A percentile compares a stretch with the other conserved stretches of the same genome.
Evolutionary conservation across 2,797 vertebrate species (phyloP).

Genomic region (Champsocephalus gunnari): DNA sequence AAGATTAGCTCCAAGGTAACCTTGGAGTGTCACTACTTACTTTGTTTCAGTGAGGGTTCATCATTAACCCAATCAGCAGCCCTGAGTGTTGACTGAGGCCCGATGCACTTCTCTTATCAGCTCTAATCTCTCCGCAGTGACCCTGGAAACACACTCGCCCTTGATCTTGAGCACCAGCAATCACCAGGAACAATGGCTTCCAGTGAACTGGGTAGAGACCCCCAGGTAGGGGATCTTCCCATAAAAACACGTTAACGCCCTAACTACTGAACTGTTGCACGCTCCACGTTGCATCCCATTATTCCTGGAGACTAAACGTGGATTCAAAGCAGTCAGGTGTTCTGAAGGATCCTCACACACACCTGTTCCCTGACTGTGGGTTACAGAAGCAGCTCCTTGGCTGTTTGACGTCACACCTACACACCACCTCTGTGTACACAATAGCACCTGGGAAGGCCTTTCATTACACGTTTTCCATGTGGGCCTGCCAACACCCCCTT

Average conservation of each 20-base stretch:
- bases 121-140: conserved; percentile 25
- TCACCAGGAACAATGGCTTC: conserved; percentile 31
- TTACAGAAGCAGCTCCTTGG: neutral
- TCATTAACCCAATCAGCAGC: conserved; percentile 58
- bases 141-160: conserved; percentile 23
- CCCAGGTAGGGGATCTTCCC: conserved; percentile 19
- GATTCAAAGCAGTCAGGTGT: neutral
- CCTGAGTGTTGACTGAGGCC: conserved; percentile 9
- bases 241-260: conserved; percentile 9
- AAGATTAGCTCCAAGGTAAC: conserved; percentile 64
- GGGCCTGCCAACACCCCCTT: conserved; percentile 43
- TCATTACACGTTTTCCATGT: conserved; percentile 42
- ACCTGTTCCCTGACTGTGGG: neutral
- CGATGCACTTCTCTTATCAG: conserved; percentile 28
- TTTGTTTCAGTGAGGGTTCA: conserved; percentile 48
- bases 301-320: conserved; percentile 19
- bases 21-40: conserved; percentile 26
- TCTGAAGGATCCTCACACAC: neutral
- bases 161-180: conserved; percentile 12
- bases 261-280: conserved; percentile 12
- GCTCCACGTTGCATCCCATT: neutral
- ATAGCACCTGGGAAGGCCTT: conserved; percentile 12
- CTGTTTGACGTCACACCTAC: neutral
- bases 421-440: conserved; percentile 18
- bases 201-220: conserved; percentile 19